phyloP scores from a whole-genome alignment of 2,797 vertebrate genomes.

The Otolemur crassicaudatus region DNA sequence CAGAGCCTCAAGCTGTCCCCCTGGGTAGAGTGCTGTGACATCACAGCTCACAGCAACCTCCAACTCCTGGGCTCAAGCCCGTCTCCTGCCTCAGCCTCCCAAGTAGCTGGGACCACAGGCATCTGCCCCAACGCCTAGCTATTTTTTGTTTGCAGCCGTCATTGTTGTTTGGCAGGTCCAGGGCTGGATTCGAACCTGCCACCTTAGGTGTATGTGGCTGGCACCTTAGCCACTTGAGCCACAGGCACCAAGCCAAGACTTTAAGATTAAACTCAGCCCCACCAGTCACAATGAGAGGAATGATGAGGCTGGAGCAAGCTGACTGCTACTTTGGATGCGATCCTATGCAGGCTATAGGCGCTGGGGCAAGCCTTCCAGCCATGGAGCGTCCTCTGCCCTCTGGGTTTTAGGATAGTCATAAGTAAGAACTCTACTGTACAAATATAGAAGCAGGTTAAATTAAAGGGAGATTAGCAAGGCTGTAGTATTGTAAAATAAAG shows the following conservation, averaged over 20 bases:
- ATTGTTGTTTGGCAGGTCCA: no score
- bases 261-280: conserved; percentile 45
- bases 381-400: background rate
- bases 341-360: background rate
- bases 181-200: no score
- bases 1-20: no score
- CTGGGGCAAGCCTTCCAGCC: background rate
- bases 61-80: no score
- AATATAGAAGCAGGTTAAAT: conserved; percentile 78
- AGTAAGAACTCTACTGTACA: conserved; percentile 31
- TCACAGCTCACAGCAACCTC: no score
- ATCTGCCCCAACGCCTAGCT: no score
- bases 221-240: no score
- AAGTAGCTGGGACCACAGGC: no score
- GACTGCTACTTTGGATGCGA: background rate
- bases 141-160: no score
- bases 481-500: conserved; percentile 75
- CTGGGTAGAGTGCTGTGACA: no score
- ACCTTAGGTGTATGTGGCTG: no score
- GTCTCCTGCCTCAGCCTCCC: no score
- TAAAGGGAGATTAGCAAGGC: conserved; percentile 75
- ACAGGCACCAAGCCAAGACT: background rate
- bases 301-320: background rate
- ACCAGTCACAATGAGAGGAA: background rate
- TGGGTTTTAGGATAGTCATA: conserved; percentile 13